Evolutionary conservation across 2,888 invertebrate species (phyloP), one percentile per base, ranked within the genome.

Genomic region (Lasioglossum morio): DNA sequence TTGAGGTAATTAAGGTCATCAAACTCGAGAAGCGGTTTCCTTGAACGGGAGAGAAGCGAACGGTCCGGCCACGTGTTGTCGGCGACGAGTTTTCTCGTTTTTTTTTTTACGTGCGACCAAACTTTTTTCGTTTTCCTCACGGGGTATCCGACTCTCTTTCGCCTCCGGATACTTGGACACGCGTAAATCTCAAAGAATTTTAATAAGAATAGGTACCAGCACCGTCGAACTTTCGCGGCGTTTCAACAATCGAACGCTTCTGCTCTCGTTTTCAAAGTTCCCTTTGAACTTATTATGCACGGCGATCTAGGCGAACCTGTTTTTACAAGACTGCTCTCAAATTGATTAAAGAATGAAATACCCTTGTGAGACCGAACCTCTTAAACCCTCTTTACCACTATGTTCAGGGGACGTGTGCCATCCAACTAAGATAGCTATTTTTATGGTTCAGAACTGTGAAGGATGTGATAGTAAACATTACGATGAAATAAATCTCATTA

Each of bases 1-100:
- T 92, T 92, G 88, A 92, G 92, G 90, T 92, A 92, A 92, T 92
- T 92, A 92, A 91, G 92, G 90, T 92, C 92, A 92, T 92, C 92
- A 92, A 92, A 92, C 92, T 92, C 92, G 91, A 89, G 92, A 92
- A 90, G 91, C 91, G 88, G 87, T 90, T 88, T 86, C 91, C 91
- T 89, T 88, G 80, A 83, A 84, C 78, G 84, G 72, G 87, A 86
- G 79, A 72, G 86, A 72, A 72, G 79, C 77, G 82, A 79, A 72
- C 82, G 75, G 77, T 10, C 63, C 75, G 30, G 12, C 91, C 93
- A 93, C 93, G 93, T 87, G 87, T 86, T 87, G 80, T 73, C 76
- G 63, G 43, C 10, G 4, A 43, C 40, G 37, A 77, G 43, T 40
- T 82, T 80, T 75, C 43, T 66, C 34, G 80, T 72, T 57, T 57